A percentile compares a stretch with the other conserved stretches of the same genome.
Conservation (phyloP, 2,113 vertebrate genomes). For the Ceyx margarethae region DNA sequence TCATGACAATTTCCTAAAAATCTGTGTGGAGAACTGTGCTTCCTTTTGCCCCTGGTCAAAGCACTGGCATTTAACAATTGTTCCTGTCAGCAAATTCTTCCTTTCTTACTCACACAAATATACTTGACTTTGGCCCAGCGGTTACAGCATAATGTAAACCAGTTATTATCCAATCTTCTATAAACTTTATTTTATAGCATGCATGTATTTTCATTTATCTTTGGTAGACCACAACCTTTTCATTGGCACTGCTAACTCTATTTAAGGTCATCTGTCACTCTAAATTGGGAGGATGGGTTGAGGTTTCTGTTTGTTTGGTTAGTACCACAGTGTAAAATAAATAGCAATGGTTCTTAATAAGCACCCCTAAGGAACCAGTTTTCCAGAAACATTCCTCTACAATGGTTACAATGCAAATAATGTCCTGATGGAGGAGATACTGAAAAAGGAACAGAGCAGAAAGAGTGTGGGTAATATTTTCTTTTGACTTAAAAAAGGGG, state of each 20-base stretch:
- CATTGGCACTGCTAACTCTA: neutral
- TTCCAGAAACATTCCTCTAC: neutral
- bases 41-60: neutral
- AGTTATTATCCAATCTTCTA: constrained; percentile 37
- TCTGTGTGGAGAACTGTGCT: neutral
- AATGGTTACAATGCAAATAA: neutral
- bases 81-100: neutral
- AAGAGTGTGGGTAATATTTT: neutral
- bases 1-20: neutral
- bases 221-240: constrained; percentile 28
- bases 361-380: neutral
- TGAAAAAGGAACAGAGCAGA: neutral
- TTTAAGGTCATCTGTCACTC: neutral
- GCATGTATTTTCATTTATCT: neutral
- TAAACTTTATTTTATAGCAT: neutral
- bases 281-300: neutral
- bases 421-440: neutral
- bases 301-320: constrained; percentile 24
- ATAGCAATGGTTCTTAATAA: neutral
- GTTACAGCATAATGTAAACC: neutral
- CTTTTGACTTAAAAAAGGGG: neutral
- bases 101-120: neutral
- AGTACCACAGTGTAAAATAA: neutral
- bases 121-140: neutral
- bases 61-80: neutral